phyloP scores from a whole-genome alignment of 2,113 vertebrate species.

The Ptilonorhynchus violaceus region DNA sequence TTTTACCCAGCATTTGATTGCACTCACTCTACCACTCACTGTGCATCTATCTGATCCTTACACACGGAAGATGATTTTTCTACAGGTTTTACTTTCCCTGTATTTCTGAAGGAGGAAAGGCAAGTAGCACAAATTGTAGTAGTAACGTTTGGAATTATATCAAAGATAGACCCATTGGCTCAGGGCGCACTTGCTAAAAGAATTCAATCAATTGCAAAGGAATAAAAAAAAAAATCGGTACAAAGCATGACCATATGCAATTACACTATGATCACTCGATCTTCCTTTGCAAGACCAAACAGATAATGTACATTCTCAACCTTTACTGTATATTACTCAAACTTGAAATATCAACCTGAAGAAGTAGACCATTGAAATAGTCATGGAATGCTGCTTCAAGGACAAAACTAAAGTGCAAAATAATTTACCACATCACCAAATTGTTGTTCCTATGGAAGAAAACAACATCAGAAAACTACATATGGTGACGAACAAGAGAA shows the following conservation, averaged over 20 bases:
- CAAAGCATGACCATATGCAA: neutral
- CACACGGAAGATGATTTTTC: neutral
- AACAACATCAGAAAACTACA: neutral
- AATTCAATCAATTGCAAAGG: neutral
- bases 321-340: neutral
- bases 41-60: neutral
- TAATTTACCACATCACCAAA: neutral
- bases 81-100: neutral
- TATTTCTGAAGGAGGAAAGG: neutral
- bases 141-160: neutral
- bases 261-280: neutral
- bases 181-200: accelerated
- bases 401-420: neutral
- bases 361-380: neutral
- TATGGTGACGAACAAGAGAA: neutral
- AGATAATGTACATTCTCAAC: neutral
- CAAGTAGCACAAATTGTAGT: neutral
- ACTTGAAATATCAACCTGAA: neutral
- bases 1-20: neutral
- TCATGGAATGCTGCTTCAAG: neutral
- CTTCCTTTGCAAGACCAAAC: neutral
- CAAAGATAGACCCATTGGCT: neutral
- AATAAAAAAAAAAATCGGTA: neutral
- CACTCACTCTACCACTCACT: neutral
- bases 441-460: neutral